phyloP scores from a whole-genome alignment of 1,140 invertebrate species.

The Asobara japonica region DNA sequence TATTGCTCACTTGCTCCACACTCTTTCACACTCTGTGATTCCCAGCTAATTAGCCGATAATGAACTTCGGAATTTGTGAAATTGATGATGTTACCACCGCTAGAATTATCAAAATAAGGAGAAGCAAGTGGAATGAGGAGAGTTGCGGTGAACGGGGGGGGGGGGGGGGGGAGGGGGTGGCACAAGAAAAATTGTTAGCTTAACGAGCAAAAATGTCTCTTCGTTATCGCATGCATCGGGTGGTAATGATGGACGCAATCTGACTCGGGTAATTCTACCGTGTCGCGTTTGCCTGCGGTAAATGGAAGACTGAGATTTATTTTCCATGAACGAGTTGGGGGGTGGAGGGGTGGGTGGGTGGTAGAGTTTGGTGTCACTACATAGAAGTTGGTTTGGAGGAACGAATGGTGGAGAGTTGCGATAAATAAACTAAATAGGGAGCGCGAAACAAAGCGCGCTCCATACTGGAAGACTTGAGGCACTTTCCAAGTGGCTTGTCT shows the following conservation, averaged over 20 bases:
- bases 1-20: no score
- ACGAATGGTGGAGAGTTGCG: background rate
- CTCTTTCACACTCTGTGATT: no score
- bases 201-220: slow-evolving; percentile 49
- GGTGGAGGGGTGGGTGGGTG: no score
- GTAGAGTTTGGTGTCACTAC: background rate
- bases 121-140: no score
- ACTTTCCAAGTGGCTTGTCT: slow-evolving; percentile 18
- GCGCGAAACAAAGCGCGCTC: background rate
- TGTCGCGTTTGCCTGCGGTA: background rate
- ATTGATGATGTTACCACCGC: no score
- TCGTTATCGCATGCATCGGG: slow-evolving; percentile 27
- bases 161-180: no score
- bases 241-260: slow-evolving; percentile 29
- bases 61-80: no score
- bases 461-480: background rate
- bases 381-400: background rate
- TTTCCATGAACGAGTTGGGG: background rate
- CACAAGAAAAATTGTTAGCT: slow-evolving; percentile 8
- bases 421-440: background rate
- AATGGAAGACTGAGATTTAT: slow-evolving; percentile 16
- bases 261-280: slow-evolving; percentile 31
- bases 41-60: no score
- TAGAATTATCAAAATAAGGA: no score
- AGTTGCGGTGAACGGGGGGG: no score